Evolutionary conservation across 2,797 vertebrate genomes (phyloP).

Genomic region (Crocodylus rhombifer): DNA sequence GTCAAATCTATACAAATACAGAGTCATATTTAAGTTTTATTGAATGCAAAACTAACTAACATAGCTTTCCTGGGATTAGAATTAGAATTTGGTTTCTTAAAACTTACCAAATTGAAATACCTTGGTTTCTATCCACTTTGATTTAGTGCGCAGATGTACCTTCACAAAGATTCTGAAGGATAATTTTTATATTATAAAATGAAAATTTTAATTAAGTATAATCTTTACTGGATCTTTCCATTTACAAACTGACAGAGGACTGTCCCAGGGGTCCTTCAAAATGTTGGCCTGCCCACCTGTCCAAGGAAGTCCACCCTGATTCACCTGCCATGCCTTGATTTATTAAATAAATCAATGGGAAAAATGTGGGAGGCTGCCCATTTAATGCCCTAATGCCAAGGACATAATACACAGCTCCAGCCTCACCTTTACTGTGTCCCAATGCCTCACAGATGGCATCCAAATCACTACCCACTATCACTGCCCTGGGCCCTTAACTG

Average conservation of each 20-base stretch:
- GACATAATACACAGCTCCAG: no score
- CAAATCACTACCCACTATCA: no score
- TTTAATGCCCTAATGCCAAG: no score
- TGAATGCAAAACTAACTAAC: background rate
- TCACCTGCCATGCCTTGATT: no score
- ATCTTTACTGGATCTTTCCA: background rate
- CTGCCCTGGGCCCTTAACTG: no score
- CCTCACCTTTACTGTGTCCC: no score
- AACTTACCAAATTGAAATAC: background rate
- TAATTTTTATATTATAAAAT: background rate
- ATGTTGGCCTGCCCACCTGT: no score
- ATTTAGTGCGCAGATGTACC: background rate
- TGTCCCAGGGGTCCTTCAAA: no score
- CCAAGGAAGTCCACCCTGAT: no score
- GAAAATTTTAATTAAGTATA: background rate
- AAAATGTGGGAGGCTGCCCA: no score
- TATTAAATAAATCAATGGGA: no score
- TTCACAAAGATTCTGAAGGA: accelerated
- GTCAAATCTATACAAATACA: background rate
- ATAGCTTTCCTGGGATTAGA: background rate
- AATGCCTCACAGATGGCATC: no score
- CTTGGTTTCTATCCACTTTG: background rate
- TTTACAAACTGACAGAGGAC: background rate
- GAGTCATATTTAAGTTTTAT: background rate
- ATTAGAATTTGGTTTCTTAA: background rate